These are phyloP conservation scores for Eugnorisma glareosa DNA, from an alignment of 2,888 invertebrate species.

Conservation along the genomic window DNA sequence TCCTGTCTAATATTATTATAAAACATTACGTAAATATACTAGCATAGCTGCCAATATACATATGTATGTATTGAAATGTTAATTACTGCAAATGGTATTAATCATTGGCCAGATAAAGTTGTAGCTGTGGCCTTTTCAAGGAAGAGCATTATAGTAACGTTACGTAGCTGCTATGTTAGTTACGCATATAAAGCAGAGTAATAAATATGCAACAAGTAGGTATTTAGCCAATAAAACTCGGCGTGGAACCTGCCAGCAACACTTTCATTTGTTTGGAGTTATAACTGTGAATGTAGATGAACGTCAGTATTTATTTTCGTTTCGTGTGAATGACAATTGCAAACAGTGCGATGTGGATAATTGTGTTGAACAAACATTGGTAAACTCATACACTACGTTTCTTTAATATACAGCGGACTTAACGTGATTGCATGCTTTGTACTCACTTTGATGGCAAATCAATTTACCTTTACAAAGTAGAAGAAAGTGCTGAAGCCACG, in stretches of 20 bases:
- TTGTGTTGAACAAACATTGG: constrained; percentile 32
- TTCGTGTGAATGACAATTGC: constrained; percentile 43
- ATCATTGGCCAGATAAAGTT: constrained; percentile 13
- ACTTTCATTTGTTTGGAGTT: constrained; percentile 52
- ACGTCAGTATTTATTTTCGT: constrained; percentile 39
- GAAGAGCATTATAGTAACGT: constrained; percentile 26
- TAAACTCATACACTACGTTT: not conserved
- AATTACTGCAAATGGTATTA: constrained; percentile 1
- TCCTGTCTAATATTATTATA: constrained; percentile 52
- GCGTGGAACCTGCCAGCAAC: constrained; percentile 49
- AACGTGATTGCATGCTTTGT: constrained; percentile 10
- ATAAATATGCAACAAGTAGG: constrained; percentile 55
- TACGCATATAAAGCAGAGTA: constrained; percentile 37
- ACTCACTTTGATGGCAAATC: constrained; percentile 26
- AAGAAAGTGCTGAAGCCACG: constrained; percentile 16
- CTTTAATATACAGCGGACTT: constrained; percentile 4
- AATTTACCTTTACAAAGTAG: constrained; percentile 36
- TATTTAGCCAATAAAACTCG: constrained; percentile 52
- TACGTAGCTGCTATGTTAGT: constrained; percentile 6
- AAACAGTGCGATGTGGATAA: constrained; percentile 36
- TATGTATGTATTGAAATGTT: constrained; percentile 6
- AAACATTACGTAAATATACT: constrained; percentile 28
- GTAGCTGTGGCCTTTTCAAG: constrained; percentile 2
- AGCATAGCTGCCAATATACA: not conserved
- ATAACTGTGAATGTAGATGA: constrained; percentile 34